Conservation (phyloP, 2,113 vertebrate species). For the Alethe diademata region DNA sequence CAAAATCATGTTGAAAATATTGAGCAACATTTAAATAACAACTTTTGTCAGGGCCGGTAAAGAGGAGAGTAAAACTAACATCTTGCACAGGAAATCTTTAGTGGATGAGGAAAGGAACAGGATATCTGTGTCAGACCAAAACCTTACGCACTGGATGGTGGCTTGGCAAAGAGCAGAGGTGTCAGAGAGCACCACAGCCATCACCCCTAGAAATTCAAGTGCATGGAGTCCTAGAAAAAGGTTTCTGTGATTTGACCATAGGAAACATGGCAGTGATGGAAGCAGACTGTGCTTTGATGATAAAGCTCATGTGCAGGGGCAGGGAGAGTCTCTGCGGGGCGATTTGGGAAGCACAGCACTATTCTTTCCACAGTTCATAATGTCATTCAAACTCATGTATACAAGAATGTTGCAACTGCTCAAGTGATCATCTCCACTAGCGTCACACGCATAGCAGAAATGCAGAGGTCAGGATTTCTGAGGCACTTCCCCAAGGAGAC, state of each 20-base stretch:
- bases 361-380: background rate
- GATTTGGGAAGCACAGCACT: background rate
- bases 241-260: background rate
- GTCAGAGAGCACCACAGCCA: background rate
- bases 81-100: background rate
- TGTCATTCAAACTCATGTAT: background rate
- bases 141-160: background rate
- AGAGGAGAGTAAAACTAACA: background rate
- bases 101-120: accelerated
- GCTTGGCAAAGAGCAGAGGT: background rate
- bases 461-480: constrained; percentile 27
- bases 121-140: background rate
- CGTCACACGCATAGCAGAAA: background rate
- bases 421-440: background rate
- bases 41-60: background rate
- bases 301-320: background rate
- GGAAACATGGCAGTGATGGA: background rate
- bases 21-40: constrained; percentile 40
- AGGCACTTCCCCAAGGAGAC: constrained; percentile 17
- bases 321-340: background rate
- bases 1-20: background rate
- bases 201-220: background rate
- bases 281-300: accelerated
- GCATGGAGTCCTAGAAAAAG: background rate
- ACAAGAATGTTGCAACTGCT: background rate